These are phyloP conservation scores for Drosophila kanekoi DNA, from an alignment of 2,888 invertebrate genomes.

Conservation along the genomic window DNA sequence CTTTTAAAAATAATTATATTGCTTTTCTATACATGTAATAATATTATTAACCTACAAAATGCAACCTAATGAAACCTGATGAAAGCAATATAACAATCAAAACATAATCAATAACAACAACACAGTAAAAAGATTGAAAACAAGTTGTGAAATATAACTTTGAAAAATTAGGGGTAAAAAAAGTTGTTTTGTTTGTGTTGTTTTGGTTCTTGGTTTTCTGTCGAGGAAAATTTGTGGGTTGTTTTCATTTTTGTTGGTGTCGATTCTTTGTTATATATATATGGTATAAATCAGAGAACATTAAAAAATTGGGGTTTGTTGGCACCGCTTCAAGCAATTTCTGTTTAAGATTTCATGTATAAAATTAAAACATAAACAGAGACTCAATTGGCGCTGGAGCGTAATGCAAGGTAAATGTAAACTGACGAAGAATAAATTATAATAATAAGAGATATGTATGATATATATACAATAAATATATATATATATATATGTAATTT, in stretches of 20 bases:
- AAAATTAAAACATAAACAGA: conserved; percentile 27
- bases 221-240: conserved; percentile 14
- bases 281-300: conserved; percentile 7
- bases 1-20: background rate
- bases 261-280: conserved; percentile 6
- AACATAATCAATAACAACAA: conserved; percentile 3
- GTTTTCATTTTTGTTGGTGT: background rate
- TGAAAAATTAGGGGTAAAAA: background rate
- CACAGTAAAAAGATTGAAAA: conserved; percentile 3
- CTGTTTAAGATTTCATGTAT: conserved; percentile 27
- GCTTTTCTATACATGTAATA: conserved; percentile 7
- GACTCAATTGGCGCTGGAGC: conserved; percentile 18
- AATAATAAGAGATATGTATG: conserved; percentile 28
- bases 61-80: background rate
- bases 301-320: conserved; percentile 15
- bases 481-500: conserved; percentile 29
- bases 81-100: conserved; percentile 5
- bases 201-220: conserved; percentile 14
- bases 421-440: conserved; percentile 19
- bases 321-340: conserved; percentile 52
- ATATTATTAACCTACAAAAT: conserved; percentile 1
- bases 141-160: conserved; percentile 10
- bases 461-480: conserved; percentile 30
- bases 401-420: conserved; percentile 51
- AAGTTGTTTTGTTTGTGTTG: conserved; percentile 37